phyloP scores from a whole-genome alignment of 2,888 invertebrate species.

The Microchrysa polita region DNA sequence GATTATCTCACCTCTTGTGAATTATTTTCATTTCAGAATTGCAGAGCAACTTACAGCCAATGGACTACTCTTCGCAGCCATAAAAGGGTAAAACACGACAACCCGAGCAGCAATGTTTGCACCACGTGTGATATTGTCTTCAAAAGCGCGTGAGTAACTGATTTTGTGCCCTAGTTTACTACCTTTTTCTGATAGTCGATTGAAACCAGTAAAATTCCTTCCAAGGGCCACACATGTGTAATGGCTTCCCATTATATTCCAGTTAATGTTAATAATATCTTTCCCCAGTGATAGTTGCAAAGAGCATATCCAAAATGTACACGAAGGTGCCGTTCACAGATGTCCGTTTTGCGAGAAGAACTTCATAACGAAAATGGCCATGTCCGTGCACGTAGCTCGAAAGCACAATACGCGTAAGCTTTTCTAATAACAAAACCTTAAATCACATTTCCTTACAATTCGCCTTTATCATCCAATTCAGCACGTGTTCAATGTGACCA shows the following conservation, averaged over 20 bases:
- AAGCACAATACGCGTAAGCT: constrained; percentile 61
- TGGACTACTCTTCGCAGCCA: constrained; percentile 60
- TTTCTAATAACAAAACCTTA: constrained; percentile 11
- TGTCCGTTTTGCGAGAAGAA: constrained; percentile 60
- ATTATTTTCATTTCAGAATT: constrained; percentile 53
- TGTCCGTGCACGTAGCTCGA: constrained; percentile 61
- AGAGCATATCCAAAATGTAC: constrained; percentile 50
- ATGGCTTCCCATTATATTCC: too few relatives aligned
- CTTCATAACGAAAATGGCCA: constrained; percentile 59
- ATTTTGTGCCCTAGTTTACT: too few relatives aligned
- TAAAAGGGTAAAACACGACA: constrained; percentile 52
- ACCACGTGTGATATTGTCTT: constrained; percentile 36
- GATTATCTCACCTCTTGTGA: neutral
- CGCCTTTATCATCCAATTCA: neutral
- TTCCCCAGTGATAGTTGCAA: constrained; percentile 23
- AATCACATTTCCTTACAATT: neutral
- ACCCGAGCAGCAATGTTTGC: constrained; percentile 15
- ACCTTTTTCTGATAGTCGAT: too few relatives aligned
- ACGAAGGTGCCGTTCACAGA: constrained; percentile 48
- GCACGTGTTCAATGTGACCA: constrained; percentile 53
- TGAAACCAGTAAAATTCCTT: too few relatives aligned
- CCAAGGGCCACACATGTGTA: too few relatives aligned
- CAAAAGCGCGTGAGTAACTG: constrained; percentile 39
- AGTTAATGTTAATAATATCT: neutral
- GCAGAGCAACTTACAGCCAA: constrained; percentile 56